A percentile compares a stretch with the other conserved stretches of the same genome.
These are phyloP conservation scores for Pterocles orientalis DNA, from an alignment of 2,113 vertebrate genomes.

Conservation along the genomic window DNA sequence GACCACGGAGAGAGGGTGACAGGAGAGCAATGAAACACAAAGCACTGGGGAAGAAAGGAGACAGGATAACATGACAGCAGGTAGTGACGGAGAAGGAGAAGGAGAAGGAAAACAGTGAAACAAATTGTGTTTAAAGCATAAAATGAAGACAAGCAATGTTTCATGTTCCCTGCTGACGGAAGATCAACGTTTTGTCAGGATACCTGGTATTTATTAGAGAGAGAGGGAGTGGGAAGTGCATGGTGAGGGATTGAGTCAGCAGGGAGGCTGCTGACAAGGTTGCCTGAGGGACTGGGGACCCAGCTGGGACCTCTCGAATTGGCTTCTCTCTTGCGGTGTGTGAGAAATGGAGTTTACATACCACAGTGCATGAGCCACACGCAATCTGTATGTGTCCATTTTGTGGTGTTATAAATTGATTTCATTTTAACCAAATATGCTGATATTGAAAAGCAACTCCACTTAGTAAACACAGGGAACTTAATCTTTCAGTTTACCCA, in stretches of 20 bases:
- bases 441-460: neutral
- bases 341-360: neutral
- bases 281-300: accelerated
- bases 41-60: neutral
- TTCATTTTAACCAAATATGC: neutral
- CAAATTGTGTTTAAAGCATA: neutral
- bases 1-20: neutral
- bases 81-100: slow-evolving; percentile 14
- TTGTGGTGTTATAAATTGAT: neutral
- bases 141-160: slow-evolving; percentile 8
- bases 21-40: slow-evolving; percentile 7
- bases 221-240: neutral
- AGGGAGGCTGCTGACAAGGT: neutral
- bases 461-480: neutral
- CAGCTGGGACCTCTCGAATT: neutral
- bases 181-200: neutral
- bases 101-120: neutral
- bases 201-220: neutral
- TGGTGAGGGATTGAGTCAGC: neutral
- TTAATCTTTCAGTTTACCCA: neutral
- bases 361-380: neutral
- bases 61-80: slow-evolving; percentile 21
- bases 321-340: accelerated
- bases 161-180: neutral
- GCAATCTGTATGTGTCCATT: accelerated